Evolutionary conservation across 53 echinoderm and acorn worm species (phyloP).

Genomic region (Actinopyga echinites): DNA sequence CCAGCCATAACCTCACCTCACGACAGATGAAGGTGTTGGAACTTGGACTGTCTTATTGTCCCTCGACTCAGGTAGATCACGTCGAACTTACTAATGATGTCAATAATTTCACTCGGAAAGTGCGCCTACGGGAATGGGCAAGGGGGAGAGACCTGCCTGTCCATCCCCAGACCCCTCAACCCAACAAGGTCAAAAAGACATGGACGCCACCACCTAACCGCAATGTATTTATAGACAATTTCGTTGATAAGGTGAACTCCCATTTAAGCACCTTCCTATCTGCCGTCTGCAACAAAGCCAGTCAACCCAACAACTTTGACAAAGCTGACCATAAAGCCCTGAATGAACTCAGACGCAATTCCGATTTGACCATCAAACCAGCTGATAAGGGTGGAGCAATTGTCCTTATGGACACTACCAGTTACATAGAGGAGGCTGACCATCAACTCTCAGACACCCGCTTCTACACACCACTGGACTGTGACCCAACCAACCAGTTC

Average conservation of each 20-base stretch:
- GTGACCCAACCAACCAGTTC: too few relatives aligned
- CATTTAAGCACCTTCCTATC: neutral
- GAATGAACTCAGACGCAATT: neutral
- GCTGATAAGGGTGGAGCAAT: too few relatives aligned
- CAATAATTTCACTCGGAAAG: neutral
- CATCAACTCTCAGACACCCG: too few relatives aligned
- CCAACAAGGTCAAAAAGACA: neutral
- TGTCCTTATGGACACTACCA: too few relatives aligned
- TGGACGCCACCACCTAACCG: neutral
- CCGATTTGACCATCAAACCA: neutral
- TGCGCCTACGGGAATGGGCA: neutral
- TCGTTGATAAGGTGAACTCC: neutral
- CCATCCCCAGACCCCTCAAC: neutral
- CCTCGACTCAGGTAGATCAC: neutral
- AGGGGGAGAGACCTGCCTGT: neutral
- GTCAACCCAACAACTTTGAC: neutral
- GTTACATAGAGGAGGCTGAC: too few relatives aligned
- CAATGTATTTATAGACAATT: neutral
- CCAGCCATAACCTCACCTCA: neutral
- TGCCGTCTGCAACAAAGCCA: neutral
- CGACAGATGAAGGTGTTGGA: neutral
- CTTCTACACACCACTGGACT: too few relatives aligned
- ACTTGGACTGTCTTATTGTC: neutral
- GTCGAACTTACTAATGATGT: neutral
- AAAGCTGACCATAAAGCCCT: neutral